Percentiles rank a stretch among this genome's conserved stretches.
These are phyloP conservation scores for Dolichoris vasculosae DNA, from an alignment of 1,140 invertebrate genomes.

Conservation along the genomic window DNA sequence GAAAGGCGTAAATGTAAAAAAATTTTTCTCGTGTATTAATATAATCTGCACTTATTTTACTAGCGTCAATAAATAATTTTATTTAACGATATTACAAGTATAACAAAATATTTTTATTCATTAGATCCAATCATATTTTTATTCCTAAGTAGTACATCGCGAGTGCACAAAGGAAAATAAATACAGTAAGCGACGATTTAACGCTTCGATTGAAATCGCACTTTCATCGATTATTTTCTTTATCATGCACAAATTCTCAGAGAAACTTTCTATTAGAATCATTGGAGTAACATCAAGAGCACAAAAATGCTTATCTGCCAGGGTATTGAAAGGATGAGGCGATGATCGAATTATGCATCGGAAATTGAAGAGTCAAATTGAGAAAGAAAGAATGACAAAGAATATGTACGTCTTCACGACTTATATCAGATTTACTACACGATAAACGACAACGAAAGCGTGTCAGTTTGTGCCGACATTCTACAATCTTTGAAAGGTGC, in stretches of 20 bases:
- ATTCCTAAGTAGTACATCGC: too few relatives aligned
- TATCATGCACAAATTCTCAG: not conserved
- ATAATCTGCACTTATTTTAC: not conserved
- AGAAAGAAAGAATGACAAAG: too few relatives aligned
- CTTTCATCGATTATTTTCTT: not conserved
- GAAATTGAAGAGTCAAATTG: not conserved
- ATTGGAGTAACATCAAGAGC: not conserved
- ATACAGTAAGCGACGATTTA: not conserved
- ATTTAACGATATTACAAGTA: not conserved
- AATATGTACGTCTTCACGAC: too few relatives aligned
- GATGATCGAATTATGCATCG: not conserved
- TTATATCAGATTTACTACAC: too few relatives aligned
- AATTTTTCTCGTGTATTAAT: too few relatives aligned
- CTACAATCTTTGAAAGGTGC: not conserved
- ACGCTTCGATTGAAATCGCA: not conserved
- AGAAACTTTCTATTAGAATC: constrained; percentile 36
- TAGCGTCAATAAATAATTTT: not conserved
- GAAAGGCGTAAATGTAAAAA: too few relatives aligned
- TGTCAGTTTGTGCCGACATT: not conserved
- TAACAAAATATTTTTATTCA: not conserved
- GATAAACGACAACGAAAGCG: not conserved
- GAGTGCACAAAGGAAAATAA: too few relatives aligned
- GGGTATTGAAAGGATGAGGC: too few relatives aligned
- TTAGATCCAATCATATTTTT: not conserved
- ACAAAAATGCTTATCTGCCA: not conserved